phyloP scores from a whole-genome alignment of 2,888 invertebrate species.

The Diachrysia chrysitis region DNA sequence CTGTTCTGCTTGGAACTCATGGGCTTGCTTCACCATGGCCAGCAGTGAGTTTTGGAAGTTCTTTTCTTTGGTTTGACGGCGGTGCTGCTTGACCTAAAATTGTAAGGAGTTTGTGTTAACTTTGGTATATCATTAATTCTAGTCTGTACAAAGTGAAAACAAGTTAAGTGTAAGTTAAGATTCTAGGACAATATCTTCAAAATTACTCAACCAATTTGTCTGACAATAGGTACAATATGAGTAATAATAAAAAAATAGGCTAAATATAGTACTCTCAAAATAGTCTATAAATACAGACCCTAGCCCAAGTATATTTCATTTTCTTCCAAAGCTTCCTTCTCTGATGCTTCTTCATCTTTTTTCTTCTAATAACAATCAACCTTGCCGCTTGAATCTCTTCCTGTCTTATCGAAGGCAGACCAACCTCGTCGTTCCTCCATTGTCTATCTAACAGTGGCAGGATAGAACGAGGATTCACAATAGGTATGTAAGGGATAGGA shows the following conservation, averaged over 20 bases:
- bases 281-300: constrained; percentile 70
- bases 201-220: no score
- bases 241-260: no score
- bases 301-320: constrained; percentile 94
- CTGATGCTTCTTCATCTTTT: constrained; percentile 97
- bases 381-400: constrained; percentile 92
- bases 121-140: no score
- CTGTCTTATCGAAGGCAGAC: constrained; percentile 79
- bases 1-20: constrained; percentile 93
- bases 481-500: constrained; percentile 80
- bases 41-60: constrained; percentile 92
- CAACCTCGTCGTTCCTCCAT: constrained; percentile 83
- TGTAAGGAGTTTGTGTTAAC: not conserved
- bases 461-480: constrained; percentile 82
- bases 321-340: constrained; percentile 93
- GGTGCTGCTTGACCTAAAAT: constrained; percentile 90
- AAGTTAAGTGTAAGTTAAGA: no score
- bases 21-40: constrained; percentile 91
- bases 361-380: constrained; percentile 93
- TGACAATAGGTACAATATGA: no score
- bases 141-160: no score
- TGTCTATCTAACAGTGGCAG: constrained; percentile 80
- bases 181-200: no score
- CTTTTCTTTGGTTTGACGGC: constrained; percentile 93
- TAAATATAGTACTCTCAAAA: no score